Base-by-base conservation (phyloP, 2,113 vertebrate genomes). In the Tragelaphus buxtoni region DNA sequence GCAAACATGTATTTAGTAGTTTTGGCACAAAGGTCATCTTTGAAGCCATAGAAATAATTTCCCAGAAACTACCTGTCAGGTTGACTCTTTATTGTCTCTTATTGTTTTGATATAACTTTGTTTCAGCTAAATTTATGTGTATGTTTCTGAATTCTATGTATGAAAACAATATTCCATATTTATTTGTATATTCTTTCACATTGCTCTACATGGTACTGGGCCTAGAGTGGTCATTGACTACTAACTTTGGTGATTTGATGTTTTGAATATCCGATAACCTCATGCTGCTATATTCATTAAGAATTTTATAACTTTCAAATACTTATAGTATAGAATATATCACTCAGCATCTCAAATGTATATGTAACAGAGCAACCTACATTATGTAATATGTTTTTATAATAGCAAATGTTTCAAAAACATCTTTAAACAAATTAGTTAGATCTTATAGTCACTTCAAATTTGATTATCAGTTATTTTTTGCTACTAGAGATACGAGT, bases 271-370 rank as follows among this genome's bases (percentile, higher is more conserved):
- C 30, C 45, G 4, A 45, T 10, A 56, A 2, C 3, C 39, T 56
- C 16, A 42, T 61, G 1, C 9, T 82, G 56, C 12, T 11, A 63
- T 69, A 72, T 26, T 88, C 10, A 17, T 58, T 63, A 30, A 26
- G 7, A 72, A 86, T 93, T 82, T 87, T 92, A 56, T 24, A 94
- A 90, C 30, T 91, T 96, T 63, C 83, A 91, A 69, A 77, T 79
- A 89, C 11, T 77, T 89, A 55, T 56, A 51, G 3, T 55, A 72
- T 49, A 32, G 83, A 86, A 72, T 49, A 1, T 47, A 47, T 72
- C 7, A 79, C 4, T 79, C 39, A 32, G 11, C 14, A 90, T 7
- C 28, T 89, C 35, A 85, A 90, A 92, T 16, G 22, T n/a, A 30
- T 32, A 60, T 22, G 0, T 72, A 89, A 24, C 30, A 90, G 7